A percentile compares a stretch with the other conserved stretches of the same genome.
phyloP scores from a whole-genome alignment of 1,140 invertebrate genomes.

The Hycleus cichorii region DNA sequence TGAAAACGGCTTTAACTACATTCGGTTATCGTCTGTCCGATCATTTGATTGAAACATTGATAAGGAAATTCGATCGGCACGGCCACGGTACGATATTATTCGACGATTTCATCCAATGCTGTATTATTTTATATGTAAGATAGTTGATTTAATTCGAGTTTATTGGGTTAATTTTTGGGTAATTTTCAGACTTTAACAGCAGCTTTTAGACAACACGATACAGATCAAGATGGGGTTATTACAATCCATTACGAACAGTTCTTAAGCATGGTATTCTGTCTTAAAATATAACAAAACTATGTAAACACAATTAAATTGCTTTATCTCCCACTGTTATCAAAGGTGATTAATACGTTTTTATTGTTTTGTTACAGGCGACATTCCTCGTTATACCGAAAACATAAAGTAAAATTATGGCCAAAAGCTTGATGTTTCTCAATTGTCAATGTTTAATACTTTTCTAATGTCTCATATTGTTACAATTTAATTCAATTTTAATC shows the following conservation, averaged over 20 bases:
- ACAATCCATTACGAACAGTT: slow-evolving; percentile 97
- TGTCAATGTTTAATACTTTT: too few relatives aligned
- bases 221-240: slow-evolving; percentile 91
- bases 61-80: slow-evolving; percentile 90
- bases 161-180: slow-evolving; percentile 23
- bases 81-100: slow-evolving; percentile 89
- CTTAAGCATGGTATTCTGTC: slow-evolving; percentile 87
- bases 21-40: slow-evolving; percentile 94
- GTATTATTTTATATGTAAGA: slow-evolving; percentile 87
- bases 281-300: slow-evolving; percentile 64
- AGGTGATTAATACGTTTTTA: too few relatives aligned
- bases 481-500: too few relatives aligned
- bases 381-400: slow-evolving; percentile 10
- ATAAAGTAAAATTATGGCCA: not conserved
- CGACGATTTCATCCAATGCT: slow-evolving; percentile 98
- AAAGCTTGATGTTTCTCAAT: too few relatives aligned
- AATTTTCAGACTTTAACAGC: slow-evolving; percentile 79
- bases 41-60: slow-evolving; percentile 68
- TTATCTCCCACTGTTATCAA: too few relatives aligned
- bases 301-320: too few relatives aligned
- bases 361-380: slow-evolving; percentile 8
- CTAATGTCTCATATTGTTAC: too few relatives aligned
- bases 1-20: slow-evolving; percentile 80
- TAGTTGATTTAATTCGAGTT: slow-evolving; percentile 7
- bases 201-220: slow-evolving; percentile 83